These are phyloP conservation scores for Xestia sexstrigata DNA, from an alignment of 2,888 invertebrate species.

Conservation along the genomic window DNA sequence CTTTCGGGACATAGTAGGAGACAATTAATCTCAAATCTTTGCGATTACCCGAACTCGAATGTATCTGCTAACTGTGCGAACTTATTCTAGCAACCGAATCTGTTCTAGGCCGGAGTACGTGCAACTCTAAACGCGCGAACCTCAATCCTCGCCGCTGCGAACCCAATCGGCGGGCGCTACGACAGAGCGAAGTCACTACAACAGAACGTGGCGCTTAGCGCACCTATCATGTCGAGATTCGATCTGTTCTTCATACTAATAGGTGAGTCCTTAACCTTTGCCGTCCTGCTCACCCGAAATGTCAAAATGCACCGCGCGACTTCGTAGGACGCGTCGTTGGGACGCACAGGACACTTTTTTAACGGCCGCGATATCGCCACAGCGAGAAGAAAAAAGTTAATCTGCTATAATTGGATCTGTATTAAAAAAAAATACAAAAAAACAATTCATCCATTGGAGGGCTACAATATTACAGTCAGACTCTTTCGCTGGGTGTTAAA, in stretches of 20 bases:
- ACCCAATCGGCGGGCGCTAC: slow-evolving; percentile 99
- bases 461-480: not conserved
- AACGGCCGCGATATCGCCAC: too few relatives aligned
- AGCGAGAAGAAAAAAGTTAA: too few relatives aligned
- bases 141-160: slow-evolving; percentile 99
- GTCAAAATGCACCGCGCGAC: too few relatives aligned
- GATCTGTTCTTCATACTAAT: slow-evolving; percentile 99
- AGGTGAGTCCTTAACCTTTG: not conserved
- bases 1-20: not conserved
- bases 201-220: slow-evolving; percentile 97
- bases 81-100: not conserved
- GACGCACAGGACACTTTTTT: too few relatives aligned
- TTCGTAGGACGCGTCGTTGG: too few relatives aligned
- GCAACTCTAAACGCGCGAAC: slow-evolving; percentile 99
- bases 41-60: not conserved
- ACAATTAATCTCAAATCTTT: not conserved
- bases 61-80: too few relatives aligned
- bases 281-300: too few relatives aligned
- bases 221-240: slow-evolving; percentile 99
- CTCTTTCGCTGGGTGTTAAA: not conserved
- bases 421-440: too few relatives aligned
- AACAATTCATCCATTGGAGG: too few relatives aligned
- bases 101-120: slow-evolving; percentile 96
- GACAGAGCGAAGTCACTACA: slow-evolving; percentile 98
- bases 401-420: too few relatives aligned